Evolutionary conservation across 2,113 vertebrate genomes (phyloP), one percentile per base, ranked within the genome.

Genomic region (Chaetodon auriga): DNA sequence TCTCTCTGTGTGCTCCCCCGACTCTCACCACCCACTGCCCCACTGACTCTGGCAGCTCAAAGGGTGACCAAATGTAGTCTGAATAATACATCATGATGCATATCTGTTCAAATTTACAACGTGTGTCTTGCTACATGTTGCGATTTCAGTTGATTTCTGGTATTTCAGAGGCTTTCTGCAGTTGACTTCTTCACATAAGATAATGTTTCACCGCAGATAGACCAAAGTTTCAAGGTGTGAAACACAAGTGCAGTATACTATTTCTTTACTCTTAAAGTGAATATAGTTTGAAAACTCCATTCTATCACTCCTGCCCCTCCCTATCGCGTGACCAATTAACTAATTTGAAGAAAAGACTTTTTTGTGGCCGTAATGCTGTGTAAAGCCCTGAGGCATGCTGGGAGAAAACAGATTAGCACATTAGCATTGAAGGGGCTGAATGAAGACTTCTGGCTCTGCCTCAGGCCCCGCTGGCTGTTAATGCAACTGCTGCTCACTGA

Each of bases 371-470:
- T 78, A 76, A 82, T 58, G 7, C 48, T 57, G 61, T 77, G 55
- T 77, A 80, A 78, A 86, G 69, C 80, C 81, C 51, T 19, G 14
- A 53, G 83, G 63, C 41, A 57, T 57, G 70, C 45, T 36, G 83
- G 74, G 35, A 76, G 70, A 80, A 80, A 83, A 83, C 77, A 82
- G 81, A 86, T 89, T 82, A 89, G 62, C 75, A 80, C 66, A 84
- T 83, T 78, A 84, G 62, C 68, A 64, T 57, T 55, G 75, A 11
- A 75, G 43, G 61, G 57, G 19, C 35, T 87, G 78, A 89, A 87
- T 75, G n/a, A 70, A 53, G 81, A 75, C 74, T 41, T 57, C 68
- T 43, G 68, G 63, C 80, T 80, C 74, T 76, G 86, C 88, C 88
- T 64, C 64, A 7, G 86, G 84, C 73, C 65, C 76, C 51, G 68